Evolutionary conservation across 2,888 invertebrate species (phyloP).

Genomic region (Plebejus anna): DNA sequence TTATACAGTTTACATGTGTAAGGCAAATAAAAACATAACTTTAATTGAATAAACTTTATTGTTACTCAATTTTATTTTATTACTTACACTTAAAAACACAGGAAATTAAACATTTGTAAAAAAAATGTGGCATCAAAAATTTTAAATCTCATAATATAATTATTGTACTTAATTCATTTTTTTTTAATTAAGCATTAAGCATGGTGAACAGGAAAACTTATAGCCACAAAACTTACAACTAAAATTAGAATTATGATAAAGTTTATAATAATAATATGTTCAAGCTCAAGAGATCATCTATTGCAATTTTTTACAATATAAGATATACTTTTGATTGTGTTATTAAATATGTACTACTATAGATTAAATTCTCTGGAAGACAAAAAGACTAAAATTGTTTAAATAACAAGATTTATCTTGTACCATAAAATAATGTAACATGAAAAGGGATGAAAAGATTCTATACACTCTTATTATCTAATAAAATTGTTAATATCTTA

Average conservation of each 20-base stretch:
- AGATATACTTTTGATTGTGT: neutral
- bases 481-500: constrained; percentile 14
- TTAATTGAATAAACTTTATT: constrained; percentile 31
- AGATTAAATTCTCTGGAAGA: constrained; percentile 33
- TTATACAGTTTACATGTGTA: constrained; percentile 4
- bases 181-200: neutral
- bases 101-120: neutral
- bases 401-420: neutral
- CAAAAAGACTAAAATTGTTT: constrained; percentile 34
- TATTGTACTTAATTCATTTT: neutral
- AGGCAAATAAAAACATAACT: constrained; percentile 26
- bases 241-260: neutral
- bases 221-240: constrained; percentile 1
- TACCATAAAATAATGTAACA: neutral
- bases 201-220: neutral
- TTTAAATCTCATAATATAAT: neutral
- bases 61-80: constrained; percentile 27
- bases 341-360: neutral
- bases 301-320: constrained; percentile 1
- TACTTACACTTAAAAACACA: constrained; percentile 9
- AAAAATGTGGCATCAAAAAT: neutral
- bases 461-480: neutral
- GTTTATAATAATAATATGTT: too few relatives aligned
- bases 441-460: neutral
- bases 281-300: constrained; percentile 4